Evolutionary conservation across 2,888 invertebrate genomes (phyloP).

Genomic region (Malthinus flaveolus): DNA sequence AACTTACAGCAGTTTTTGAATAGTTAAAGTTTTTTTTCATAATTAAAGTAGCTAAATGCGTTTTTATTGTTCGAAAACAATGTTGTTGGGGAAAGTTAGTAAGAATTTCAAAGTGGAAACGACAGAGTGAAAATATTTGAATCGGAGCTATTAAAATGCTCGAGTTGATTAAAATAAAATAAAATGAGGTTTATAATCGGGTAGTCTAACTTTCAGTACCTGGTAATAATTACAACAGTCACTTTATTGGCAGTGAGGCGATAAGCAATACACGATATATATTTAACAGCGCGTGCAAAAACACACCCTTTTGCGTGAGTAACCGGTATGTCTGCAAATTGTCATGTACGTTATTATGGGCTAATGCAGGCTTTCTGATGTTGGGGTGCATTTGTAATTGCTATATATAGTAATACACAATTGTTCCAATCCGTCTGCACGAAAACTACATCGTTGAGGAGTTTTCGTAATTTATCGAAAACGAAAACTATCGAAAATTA

Average conservation of each 20-base stretch:
- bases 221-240: too few species aligned
- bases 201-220: too few species aligned
- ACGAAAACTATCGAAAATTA: neutral
- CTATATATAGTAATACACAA: conserved; percentile 10
- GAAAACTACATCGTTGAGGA: neutral
- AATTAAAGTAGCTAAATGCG: too few species aligned
- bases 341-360: conserved; percentile 34
- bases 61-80: too few species aligned
- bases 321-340: conserved; percentile 36
- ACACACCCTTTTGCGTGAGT: conserved; percentile 35
- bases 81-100: too few species aligned
- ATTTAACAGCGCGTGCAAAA: conserved; percentile 30
- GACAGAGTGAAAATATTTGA: too few species aligned
- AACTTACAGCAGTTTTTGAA: too few species aligned
- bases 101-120: too few species aligned
- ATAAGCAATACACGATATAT: neutral
- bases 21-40: too few species aligned
- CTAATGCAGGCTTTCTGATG: conserved; percentile 28
- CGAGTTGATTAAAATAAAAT: neutral
- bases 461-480: neutral
- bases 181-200: neutral
- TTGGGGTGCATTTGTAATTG: conserved; percentile 35
- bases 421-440: conserved; percentile 2
- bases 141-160: too few species aligned
- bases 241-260: too few species aligned